These are phyloP conservation scores for Tetragonula carbonaria DNA, from an alignment of 2,888 invertebrate genomes.

Conservation along the genomic window DNA sequence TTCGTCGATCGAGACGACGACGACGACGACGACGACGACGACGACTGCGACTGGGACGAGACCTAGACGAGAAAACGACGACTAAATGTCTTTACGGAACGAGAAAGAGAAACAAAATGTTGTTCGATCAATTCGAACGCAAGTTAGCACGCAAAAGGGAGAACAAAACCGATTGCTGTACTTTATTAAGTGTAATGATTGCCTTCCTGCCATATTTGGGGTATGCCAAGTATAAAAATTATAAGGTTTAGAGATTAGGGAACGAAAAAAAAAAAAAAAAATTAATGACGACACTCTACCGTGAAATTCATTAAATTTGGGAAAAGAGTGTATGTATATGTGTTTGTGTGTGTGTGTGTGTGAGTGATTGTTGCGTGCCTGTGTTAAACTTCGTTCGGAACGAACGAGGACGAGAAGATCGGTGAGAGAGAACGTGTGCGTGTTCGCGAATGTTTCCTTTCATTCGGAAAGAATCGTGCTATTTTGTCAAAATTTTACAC, in stretches of 20 bases:
- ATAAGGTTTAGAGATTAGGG: slow-evolving; percentile 83
- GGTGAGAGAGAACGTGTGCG: slow-evolving; percentile 51
- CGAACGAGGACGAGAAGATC: slow-evolving; percentile 37
- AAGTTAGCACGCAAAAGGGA: slow-evolving; percentile 54
- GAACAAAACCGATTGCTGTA: slow-evolving; percentile 83
- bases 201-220: slow-evolving; percentile 88
- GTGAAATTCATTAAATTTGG: slow-evolving; percentile 70
- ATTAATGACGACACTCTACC: slow-evolving; percentile 65
- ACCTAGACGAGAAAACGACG: slow-evolving; percentile 23
- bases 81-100: slow-evolving; percentile 36
- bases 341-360: slow-evolving; percentile 25
- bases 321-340: neutral
- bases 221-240: slow-evolving; percentile 86
- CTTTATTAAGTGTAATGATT: slow-evolving; percentile 85
- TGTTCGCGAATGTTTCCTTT: slow-evolving; percentile 72
- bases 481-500: slow-evolving; percentile 82
- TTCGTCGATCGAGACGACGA: slow-evolving; percentile 62
- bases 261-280: slow-evolving; percentile 48
- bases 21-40: slow-evolving; percentile 16
- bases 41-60: too few species aligned
- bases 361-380: slow-evolving; percentile 58
- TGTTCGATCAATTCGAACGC: slow-evolving; percentile 64
- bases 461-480: slow-evolving; percentile 75
- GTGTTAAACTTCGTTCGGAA: slow-evolving; percentile 40
- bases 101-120: slow-evolving; percentile 39